Evolutionary conservation across 1,140 invertebrate genomes (phyloP), one percentile per base, ranked within the genome.

Genomic region (Musca vetustissima): DNA sequence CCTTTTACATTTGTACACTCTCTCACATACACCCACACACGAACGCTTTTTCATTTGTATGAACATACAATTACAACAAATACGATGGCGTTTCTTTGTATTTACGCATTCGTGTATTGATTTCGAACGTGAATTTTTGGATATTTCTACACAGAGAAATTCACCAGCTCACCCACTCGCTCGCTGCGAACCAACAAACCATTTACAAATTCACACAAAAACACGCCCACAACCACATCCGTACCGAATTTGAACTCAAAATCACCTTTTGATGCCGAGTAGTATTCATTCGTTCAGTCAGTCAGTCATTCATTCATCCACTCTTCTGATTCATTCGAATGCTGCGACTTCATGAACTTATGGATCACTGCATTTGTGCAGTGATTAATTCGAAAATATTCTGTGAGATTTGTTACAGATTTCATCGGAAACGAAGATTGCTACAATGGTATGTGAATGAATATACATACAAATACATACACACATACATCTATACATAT

Each of bases 351-450:
- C 36, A 61, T 61, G 57, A 61, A 61, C 28, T 61, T 61, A 61
- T 61, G 57, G 57, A 28, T 61, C 28, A 32, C 36, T 61, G 57
- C 57, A 28, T 61, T 61, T 61, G 6, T 61, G n/a, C 57, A 19
- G 57, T 61, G 57, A 61, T 61, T 61, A 61, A 61, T 61, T 19
- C 32, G 57, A 61, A 36, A 61, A 61, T 61, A 61, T 61, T 61
- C 36, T 32, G 57, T 61, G 53, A 55, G 22, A 21, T 55, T 21
- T 55, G 57, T 15, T 61, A 61, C 57, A 43, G 57, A 61, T 61
- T 61, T 61, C 32, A 61, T 43, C 36, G 36, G 36, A 9, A 43
- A 43, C 4, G 36, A 43, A 43, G 36, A 43, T 43, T 43, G 11
- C 36, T 43, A 43, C 13, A 11, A 11, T 43, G 36, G 36, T 43